Conservation (phyloP, 2,797 vertebrate genomes). For the Mallotus villosus region DNA sequence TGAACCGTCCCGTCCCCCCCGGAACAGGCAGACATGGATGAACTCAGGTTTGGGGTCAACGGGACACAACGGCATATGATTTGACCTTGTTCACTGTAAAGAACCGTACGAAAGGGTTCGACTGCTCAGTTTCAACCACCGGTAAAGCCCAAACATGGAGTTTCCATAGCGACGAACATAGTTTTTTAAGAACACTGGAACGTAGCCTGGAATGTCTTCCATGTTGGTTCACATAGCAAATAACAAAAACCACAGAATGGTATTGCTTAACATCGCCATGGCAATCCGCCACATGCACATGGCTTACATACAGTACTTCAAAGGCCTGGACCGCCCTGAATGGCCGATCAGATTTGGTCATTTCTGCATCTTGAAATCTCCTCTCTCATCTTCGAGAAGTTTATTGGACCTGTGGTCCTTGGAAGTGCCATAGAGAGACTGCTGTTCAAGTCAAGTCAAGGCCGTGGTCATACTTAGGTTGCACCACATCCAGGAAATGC, state of each 20-base stretch:
- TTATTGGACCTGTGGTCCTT: not conserved
- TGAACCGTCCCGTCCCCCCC: too few species aligned
- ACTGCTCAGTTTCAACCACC: not conserved
- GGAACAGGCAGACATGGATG: too few species aligned
- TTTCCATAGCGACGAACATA: slow-evolving; percentile 36
- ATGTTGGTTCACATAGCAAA: slow-evolving; percentile 19
- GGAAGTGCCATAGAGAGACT: not conserved
- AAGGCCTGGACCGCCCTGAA: not conserved
- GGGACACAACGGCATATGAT: not conserved
- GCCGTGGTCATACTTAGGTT: not conserved
- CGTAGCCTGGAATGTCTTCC: slow-evolving; percentile 43
- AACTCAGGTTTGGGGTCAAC: too few species aligned
- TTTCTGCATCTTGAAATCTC: not conserved
- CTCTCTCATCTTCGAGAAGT: not conserved
- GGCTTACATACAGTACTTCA: not conserved
- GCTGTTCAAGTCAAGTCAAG: slow-evolving; percentile 13
- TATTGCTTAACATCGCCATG: slow-evolving; percentile 19
- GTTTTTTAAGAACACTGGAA: slow-evolving; percentile 45
- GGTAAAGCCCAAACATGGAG: slow-evolving; percentile 32
- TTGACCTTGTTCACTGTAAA: too few species aligned
- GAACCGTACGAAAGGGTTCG: too few species aligned
- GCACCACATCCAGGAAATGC: slow-evolving; percentile 37
- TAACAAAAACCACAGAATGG: slow-evolving; percentile 29
- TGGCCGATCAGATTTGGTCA: not conserved
- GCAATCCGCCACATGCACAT: not conserved